Conservation (phyloP, 1,140 invertebrate species). For the Drosophila punjabiensis region DNA sequence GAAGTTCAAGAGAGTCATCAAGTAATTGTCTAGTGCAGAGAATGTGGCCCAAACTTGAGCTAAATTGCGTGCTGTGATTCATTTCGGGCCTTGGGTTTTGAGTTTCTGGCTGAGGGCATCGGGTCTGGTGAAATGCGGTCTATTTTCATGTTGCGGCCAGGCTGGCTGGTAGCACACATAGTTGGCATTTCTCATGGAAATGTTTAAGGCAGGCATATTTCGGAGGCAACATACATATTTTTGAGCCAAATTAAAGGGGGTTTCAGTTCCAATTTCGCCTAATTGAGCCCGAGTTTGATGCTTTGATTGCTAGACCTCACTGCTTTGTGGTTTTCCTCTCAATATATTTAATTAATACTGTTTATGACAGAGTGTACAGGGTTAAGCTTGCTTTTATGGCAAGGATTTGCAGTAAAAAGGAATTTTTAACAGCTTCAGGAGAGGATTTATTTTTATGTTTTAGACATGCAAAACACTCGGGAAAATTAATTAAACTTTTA, state of each 20-base stretch:
- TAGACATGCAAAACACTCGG: not conserved
- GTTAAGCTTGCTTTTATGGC: not conserved
- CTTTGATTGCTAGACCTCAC: slow-evolving; percentile 6
- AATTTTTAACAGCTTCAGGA: not conserved
- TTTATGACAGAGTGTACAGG: not conserved
- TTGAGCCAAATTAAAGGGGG: slow-evolving; percentile 15
- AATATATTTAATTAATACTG: slow-evolving; percentile 9
- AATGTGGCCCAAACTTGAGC: slow-evolving; percentile 44
- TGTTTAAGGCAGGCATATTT: slow-evolving; percentile 12
- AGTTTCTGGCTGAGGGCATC: slow-evolving; percentile 5
- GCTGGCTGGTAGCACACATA: not conserved
- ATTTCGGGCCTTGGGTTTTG: slow-evolving; percentile 23
- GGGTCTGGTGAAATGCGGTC: slow-evolving; percentile 32
- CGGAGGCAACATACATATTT: slow-evolving; percentile 8
- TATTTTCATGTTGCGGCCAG: slow-evolving; percentile 27
- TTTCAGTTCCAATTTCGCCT: slow-evolving; percentile 6
- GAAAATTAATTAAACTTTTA: not conserved
- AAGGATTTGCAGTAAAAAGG: not conserved
- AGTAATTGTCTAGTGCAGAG: slow-evolving; percentile 50
- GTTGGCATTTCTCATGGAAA: slow-evolving; percentile 36
- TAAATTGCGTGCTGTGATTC: slow-evolving; percentile 48
- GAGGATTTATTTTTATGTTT: slow-evolving; percentile 1
- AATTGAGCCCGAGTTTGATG: slow-evolving; percentile 18
- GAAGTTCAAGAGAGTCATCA: slow-evolving; percentile 54
- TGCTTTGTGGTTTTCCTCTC: slow-evolving; percentile 14